Conservation (phyloP, 2,888 invertebrate genomes). For the Nomada fucata region DNA sequence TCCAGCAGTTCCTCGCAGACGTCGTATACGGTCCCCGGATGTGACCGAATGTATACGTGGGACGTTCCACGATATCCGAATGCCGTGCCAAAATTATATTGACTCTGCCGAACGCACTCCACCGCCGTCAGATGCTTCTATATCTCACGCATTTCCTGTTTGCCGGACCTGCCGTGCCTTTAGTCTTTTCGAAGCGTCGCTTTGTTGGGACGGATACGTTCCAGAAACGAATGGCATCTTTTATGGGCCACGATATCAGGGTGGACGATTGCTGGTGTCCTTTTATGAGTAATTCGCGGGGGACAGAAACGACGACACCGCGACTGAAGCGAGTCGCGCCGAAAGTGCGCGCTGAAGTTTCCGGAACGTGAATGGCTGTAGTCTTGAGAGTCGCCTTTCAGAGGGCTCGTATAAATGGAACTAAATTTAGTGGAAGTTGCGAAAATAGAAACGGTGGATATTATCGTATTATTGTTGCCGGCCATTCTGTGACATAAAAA, state of each 20-base stretch:
- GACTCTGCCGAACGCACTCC: conserved; percentile 76
- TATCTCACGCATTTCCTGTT: conserved; percentile 63
- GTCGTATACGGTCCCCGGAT: conserved; percentile 42
- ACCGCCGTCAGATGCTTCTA: conserved; percentile 75
- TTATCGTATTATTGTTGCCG: conserved; percentile 55
- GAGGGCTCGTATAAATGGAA: conserved; percentile 1
- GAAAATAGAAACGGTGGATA: conserved; percentile 21
- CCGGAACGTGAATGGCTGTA: not conserved
- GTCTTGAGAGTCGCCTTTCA: not conserved
- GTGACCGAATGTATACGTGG: conserved; percentile 42
- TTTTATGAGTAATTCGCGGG: too few relatives aligned
- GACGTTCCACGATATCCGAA: conserved; percentile 75
- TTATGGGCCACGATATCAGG: too few relatives aligned
- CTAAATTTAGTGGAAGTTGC: conserved; percentile 9
- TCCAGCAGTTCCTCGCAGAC: conserved; percentile 58
- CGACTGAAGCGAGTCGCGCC: too few relatives aligned
- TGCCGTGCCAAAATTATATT: conserved; percentile 81
- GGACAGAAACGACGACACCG: too few relatives aligned
- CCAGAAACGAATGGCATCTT: too few relatives aligned
- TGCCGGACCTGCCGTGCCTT: conserved; percentile 31
- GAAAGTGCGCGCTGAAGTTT: too few relatives aligned
- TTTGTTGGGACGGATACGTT: not conserved
- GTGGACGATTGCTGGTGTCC: too few relatives aligned
- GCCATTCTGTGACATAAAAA: conserved; percentile 70
- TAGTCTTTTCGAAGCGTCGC: not conserved